Percentiles rank a stretch among this genome's conserved stretches.
These are phyloP conservation scores for Nebria brevicollis DNA, from an alignment of 2,888 invertebrate genomes.

Conservation along the genomic window DNA sequence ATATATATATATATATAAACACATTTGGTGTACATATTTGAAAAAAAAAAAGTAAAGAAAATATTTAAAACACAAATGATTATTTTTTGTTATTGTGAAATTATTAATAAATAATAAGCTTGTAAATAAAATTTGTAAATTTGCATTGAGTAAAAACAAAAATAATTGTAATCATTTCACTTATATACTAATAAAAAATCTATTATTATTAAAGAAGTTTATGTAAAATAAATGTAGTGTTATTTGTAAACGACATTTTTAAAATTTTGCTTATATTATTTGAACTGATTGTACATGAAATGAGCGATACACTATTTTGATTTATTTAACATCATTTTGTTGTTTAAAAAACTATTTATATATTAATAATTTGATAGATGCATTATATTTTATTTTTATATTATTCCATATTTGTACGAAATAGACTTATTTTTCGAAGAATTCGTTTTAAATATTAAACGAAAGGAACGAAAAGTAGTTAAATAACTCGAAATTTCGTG, in stretches of 20 bases:
- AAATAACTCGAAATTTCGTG: not conserved
- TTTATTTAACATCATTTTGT: not conserved
- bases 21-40: conserved; percentile 33
- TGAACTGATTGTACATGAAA: not conserved
- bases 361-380: not conserved
- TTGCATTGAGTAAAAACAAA: conserved; percentile 39
- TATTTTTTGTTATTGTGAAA: conserved; percentile 48
- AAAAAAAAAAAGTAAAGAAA: conserved; percentile 22
- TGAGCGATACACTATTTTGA: not conserved
- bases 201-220: conserved; percentile 26
- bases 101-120: conserved; percentile 43
- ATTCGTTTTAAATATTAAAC: no score
- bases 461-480: no score
- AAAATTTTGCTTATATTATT: conserved; percentile 9
- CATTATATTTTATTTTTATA: not conserved
- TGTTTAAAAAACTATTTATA: not conserved
- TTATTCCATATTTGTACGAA: no score
- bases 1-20: conserved; percentile 17
- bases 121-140: conserved; percentile 48
- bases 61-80: conserved; percentile 39
- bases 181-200: conserved; percentile 33
- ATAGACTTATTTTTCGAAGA: not conserved
- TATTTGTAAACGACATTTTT: conserved; percentile 39
- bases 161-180: conserved; percentile 10
- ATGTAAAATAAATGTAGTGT: conserved; percentile 45